Base-by-base conservation (phyloP, 1,140 invertebrate genomes). In the Panagrolaimus sp. region DNA sequence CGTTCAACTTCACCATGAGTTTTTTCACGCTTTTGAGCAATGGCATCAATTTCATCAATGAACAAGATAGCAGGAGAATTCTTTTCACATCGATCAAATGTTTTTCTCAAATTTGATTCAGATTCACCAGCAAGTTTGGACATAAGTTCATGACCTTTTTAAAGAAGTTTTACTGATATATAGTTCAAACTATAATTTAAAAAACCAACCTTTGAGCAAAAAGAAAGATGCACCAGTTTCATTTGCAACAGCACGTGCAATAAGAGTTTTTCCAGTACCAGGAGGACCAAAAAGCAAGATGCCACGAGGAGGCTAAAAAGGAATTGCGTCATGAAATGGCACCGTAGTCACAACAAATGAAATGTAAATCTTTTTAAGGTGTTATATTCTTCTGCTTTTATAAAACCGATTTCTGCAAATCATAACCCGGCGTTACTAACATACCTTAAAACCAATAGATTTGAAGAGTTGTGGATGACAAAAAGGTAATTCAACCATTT, bases 171-270 rank as follows among this genome's bases (percentile, higher is more conserved):
- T 14, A 46, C 5, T 26, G 48, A 69, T 55, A 10, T 15, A 12
- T 26, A 15, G 0, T n/a, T 73, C 44, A 26, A 68, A 10, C 1
- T 26, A 62, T 8, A 6, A 47, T 44, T 67, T 52, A 48, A 73
- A 52, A 52, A 15, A 24, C 70, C 74, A 81, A 88, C 89, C 96
- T 85, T 99, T 99, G 75, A 99, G 97, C 43, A 99, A 87, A 86
- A 98, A 99, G 88, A 99, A 99, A 87, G 98, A 99, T 15, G 96
- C 95, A 71, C 96, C 96, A 28, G 96, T 99, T 86, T 99, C 96
- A 83, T 99, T 99, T 55, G 96, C 96, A 1, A 99, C 96, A 72
- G 96, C 96, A 67, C 96, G 88, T 43, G 96, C 96, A 83, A 99
- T 97, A 9, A 99, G 87, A 9, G 96, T 99, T 86, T 99, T 99